Evolutionary conservation across 2,113 vertebrate species (phyloP), one percentile per base, ranked within the genome.

Genomic region (Suncus etruscus): DNA sequence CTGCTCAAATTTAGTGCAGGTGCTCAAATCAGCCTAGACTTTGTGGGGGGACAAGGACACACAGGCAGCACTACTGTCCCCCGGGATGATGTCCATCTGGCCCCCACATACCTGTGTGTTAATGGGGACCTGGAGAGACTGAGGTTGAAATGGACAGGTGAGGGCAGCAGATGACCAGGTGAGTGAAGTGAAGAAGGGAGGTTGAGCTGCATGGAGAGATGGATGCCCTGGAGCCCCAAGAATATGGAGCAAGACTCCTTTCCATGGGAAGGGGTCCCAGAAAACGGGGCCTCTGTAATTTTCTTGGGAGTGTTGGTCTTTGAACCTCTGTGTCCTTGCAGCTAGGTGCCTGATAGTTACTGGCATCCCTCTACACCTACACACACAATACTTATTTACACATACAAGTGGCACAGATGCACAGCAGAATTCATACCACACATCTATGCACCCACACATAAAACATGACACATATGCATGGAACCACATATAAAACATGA

Each of bases 31-130:
- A 66, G 20, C 54, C 54, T 20, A 3, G 54, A 58, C 54, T 58
- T 18, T 58, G 54, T 18, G 15, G 8, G 50, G 16, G 16, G 11
- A 18, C 20, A 54, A 18, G 16, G 20, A 18, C 54, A 58, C 54
- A 58, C n/a, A 18, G 12, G 54, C 20, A 18, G 54, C 54, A 6
- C 54, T 58, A 18, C 11, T 14, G 54, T 58, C 54, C 16, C 11
- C 54, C 16, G 6, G 54, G 54, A 29, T 8, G 6, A 9, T 1
- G 1, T 25, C 65, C 10, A 6, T 29, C 65, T 4, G 0, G 0
- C 51, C 32, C 18, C 1, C n/a, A 22, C 14, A 5, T 8, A 7
- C 15, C 0, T 7, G 54, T 58, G 54, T 58, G 54, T 14, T 6
- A 58, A 2, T n/a, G 12, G 72, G 31, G 24, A 0, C 32, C 20